A percentile compares a stretch with the other conserved stretches of the same genome.
These are phyloP conservation scores for Forbesichthys papilliferus DNA, from an alignment of 2,113 vertebrate genomes.

Conservation along the genomic window DNA sequence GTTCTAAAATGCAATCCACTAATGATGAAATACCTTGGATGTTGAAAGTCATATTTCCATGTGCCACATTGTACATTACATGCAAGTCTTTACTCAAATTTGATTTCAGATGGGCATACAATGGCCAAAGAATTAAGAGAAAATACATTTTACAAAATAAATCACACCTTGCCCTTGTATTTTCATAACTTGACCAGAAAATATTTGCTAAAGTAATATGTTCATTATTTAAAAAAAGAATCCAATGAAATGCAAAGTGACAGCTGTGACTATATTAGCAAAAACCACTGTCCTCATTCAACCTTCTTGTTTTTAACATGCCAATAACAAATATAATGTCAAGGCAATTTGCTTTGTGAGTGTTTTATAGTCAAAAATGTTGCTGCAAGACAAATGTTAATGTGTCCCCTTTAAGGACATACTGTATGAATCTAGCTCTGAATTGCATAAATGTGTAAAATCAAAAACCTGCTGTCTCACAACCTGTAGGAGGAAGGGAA, in stretches of 20 bases:
- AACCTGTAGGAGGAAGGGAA: conserved; percentile 4
- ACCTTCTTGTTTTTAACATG: not conserved
- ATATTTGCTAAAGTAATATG: no score
- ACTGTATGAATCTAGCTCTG: not conserved
- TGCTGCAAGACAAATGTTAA: conserved; percentile 52
- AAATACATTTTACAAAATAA: no score
- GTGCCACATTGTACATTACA: not conserved
- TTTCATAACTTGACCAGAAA: no score
- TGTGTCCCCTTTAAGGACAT: conserved; percentile 34
- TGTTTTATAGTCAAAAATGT: not conserved
- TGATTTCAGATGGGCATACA: not conserved
- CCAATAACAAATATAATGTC: conserved; percentile 25
- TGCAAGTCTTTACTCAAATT: not conserved
- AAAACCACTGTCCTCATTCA: no score
- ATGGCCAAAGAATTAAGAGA: no score
- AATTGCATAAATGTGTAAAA: conserved; percentile 12
- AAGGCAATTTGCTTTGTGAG: conserved; percentile 31
- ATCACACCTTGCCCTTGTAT: no score
- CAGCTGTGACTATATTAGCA: no score
- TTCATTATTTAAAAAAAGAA: no score
- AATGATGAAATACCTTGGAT: conserved; percentile 34
- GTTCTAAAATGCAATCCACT: conserved; percentile 32
- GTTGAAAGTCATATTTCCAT: conserved; percentile 34
- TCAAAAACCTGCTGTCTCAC: conserved; percentile 11
- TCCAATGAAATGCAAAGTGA: no score